phyloP scores from a whole-genome alignment of 2,113 vertebrate genomes.

The Rhinopomastus cyanomelas region DNA sequence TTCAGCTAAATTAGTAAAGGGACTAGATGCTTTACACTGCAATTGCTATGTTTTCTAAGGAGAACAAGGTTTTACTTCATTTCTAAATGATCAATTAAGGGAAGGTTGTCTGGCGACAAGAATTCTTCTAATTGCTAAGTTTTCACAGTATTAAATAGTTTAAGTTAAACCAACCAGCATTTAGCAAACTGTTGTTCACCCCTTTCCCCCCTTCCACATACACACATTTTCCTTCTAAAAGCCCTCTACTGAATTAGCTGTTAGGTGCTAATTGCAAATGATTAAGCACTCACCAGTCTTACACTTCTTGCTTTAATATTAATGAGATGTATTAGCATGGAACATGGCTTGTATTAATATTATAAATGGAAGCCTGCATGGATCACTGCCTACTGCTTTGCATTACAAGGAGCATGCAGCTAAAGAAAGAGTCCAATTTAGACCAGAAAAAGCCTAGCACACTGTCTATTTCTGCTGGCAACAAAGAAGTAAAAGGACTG shows the following conservation, averaged over 20 bases:
- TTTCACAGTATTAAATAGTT: conserved; percentile 74
- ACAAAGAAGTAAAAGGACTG: conserved; percentile 42
- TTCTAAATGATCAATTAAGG: conserved; percentile 68
- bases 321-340: conserved; percentile 79
- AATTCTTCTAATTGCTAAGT: conserved; percentile 73
- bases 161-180: conserved; percentile 74
- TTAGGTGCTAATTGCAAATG: conserved; percentile 81
- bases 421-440: conserved; percentile 67
- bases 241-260: conserved; percentile 77
- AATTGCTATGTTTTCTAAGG: conserved; percentile 27
- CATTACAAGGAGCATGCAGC: conserved; percentile 62
- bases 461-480: conserved; percentile 48
- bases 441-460: conserved; percentile 39
- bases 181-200: conserved; percentile 63
- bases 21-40: background rate
- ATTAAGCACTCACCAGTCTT: conserved; percentile 81
- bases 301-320: conserved; percentile 81
- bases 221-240: conserved; percentile 67
- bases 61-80: conserved; percentile 44
- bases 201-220: background rate
- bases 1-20: conserved; percentile 44
- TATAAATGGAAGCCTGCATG: conserved; percentile 79
- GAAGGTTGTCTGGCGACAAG: conserved; percentile 64
- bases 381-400: conserved; percentile 76
- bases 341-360: conserved; percentile 80